Conservation (phyloP, 2,888 invertebrate genomes). For the Mesoligia furuncula region DNA sequence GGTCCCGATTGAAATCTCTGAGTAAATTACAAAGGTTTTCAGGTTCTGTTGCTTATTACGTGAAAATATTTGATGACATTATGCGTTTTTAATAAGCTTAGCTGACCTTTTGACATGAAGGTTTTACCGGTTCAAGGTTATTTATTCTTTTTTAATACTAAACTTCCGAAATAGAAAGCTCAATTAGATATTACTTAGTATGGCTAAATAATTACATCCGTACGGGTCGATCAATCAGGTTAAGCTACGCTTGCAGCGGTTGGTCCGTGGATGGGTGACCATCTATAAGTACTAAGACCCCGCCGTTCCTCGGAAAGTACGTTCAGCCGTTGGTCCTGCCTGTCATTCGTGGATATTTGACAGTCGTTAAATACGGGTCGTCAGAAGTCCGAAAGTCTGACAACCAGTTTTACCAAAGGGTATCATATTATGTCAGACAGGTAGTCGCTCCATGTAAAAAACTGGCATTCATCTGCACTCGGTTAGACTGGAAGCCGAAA, state of each 20-base stretch:
- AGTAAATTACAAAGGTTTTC: constrained; percentile 44
- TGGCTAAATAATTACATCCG: too few species aligned
- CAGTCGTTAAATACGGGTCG: too few species aligned
- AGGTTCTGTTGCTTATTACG: constrained; percentile 18
- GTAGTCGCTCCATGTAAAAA: background rate
- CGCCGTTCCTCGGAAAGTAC: too few species aligned
- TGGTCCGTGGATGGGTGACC: too few species aligned
- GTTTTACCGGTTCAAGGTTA: constrained; percentile 15
- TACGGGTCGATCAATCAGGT: too few species aligned
- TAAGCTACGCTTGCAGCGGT: too few species aligned
- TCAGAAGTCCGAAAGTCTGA: too few species aligned
- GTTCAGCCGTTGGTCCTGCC: too few species aligned
- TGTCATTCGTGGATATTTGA: too few species aligned
- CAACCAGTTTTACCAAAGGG: too few species aligned
- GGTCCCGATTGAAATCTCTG: constrained; percentile 60
- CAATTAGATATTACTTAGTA: too few species aligned
- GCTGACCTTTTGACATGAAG: constrained; percentile 33
- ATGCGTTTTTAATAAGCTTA: constrained; percentile 52
- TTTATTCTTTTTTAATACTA: background rate
- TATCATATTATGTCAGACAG: background rate
- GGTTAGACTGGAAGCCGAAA: background rate
- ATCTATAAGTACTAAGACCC: too few species aligned
- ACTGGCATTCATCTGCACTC: background rate
- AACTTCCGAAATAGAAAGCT: background rate
- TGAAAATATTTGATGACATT: constrained; percentile 43